Evolutionary conservation across 2,113 vertebrate genomes (phyloP).

Genomic region (Charina bottae): DNA sequence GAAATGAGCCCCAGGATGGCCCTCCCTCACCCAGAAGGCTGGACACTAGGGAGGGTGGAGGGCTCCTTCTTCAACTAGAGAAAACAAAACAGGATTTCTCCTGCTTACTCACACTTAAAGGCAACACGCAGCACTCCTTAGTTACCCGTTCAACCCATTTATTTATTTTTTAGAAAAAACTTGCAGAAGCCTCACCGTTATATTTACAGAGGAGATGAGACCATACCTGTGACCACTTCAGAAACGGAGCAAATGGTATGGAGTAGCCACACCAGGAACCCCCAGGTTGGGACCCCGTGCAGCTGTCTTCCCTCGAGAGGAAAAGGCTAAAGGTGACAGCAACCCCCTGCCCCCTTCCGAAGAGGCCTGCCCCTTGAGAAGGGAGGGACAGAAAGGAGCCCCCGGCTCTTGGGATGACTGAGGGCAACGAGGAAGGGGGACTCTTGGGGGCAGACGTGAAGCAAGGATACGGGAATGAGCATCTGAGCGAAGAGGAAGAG

Average conservation of each 20-base stretch:
- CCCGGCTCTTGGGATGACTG: neutral
- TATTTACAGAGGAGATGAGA: neutral
- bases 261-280: neutral
- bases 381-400: too few relatives aligned
- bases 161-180: too few relatives aligned
- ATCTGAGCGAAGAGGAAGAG: neutral
- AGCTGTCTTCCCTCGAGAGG: neutral
- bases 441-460: neutral
- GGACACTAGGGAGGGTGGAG: neutral
- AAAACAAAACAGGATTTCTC: neutral
- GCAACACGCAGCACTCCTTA: neutral
- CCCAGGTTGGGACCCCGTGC: neutral
- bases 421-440: neutral
- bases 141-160: neutral
- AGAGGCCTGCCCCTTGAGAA: neutral
- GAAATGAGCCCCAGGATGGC: neutral
- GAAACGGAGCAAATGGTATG: neutral
- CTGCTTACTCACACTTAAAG: neutral
- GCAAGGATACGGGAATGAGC: neutral
- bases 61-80: neutral
- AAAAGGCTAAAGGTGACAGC: too few relatives aligned
- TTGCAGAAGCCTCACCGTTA: fast-evolving
- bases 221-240: neutral
- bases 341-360: neutral
- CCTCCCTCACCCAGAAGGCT: neutral